Evolutionary conservation across 2,797 vertebrate species (phyloP).

Genomic region (Perodicticus potto): DNA sequence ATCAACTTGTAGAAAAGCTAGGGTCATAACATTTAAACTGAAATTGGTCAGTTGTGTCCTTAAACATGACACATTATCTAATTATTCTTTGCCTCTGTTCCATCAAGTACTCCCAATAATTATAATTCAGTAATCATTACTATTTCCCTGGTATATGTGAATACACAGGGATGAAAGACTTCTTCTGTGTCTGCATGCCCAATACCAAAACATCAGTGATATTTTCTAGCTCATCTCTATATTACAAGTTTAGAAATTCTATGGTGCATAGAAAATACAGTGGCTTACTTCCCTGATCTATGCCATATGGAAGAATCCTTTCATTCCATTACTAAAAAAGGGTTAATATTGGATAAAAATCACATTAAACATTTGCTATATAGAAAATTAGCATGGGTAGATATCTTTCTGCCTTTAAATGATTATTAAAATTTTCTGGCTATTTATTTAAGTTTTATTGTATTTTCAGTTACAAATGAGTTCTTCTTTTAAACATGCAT

Average conservation of each 20-base stretch:
- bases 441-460: slow-evolving; percentile 86
- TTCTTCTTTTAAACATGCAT: slow-evolving; percentile 84
- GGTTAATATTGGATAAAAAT: slow-evolving; percentile 58
- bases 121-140: slow-evolving; percentile 20
- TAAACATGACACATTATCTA: background rate
- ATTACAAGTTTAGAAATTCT: slow-evolving; percentile 48
- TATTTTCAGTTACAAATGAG: slow-evolving; percentile 86
- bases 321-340: slow-evolving; percentile 49
- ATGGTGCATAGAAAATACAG: background rate
- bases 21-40: slow-evolving; percentile 20
- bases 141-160: background rate
- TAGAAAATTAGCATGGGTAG: slow-evolving; percentile 76
- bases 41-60: background rate
- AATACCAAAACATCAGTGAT: background rate
- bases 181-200: background rate
- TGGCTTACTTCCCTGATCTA: background rate
- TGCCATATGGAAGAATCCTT: background rate
- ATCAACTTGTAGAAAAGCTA: background rate
- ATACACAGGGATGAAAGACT: background rate
- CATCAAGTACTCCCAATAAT: background rate
- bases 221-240: slow-evolving; percentile 37
- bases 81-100: background rate
- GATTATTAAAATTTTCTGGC: slow-evolving; percentile 83
- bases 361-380: slow-evolving; percentile 73
- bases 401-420: slow-evolving; percentile 76